Evolutionary conservation across 2,888 invertebrate species (phyloP), one percentile per base, ranked within the genome.

Genomic region (Masnerella sp.): DNA sequence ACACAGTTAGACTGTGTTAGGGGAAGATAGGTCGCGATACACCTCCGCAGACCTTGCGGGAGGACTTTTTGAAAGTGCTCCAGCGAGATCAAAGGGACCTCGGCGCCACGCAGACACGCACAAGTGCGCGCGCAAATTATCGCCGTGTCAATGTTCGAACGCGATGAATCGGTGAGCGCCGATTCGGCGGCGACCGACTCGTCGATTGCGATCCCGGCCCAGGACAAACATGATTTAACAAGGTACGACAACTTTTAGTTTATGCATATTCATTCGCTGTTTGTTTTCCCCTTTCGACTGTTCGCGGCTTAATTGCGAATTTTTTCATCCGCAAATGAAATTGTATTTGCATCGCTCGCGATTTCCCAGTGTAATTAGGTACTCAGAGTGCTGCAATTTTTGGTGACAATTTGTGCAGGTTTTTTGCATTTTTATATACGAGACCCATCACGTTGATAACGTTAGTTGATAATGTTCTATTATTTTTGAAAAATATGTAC

Each of bases 1-100:
- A 69, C 59, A 64, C 58, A 59, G 69, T 69, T 69, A 71, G 62
- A 58, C 70, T 64, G 58, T 49, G 62, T 51, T 71, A 74, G 64
- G 58, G 59, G 64, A 36, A 59, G 64, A 68, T 64, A 59, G 74
- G 68, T 68, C 64, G 64, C 51, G 68, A 38, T 68, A 58, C 49
- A 59, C 56, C 62, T 56, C 47, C 34, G 25, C 51, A 17, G 49
- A 62, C 67, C 67, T 72, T 47, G 28, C 28, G 38, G 38, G 58
- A 71, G 43, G 56, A 62, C 62, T 62, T 70, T 62, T 64, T 58
- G 42, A 62, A 70, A 62, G 62, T 70, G 70, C 70, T 64, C 51
- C 38, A 64, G 36, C 22, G 32, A 64, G 64, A 58, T 62, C 70
- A 70, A 70, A 70, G 62, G 14, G 30, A 36, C 69, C 20, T n/a